phyloP scores from a whole-genome alignment of 2,888 invertebrate genomes.

The Polydesmus complanatus region DNA sequence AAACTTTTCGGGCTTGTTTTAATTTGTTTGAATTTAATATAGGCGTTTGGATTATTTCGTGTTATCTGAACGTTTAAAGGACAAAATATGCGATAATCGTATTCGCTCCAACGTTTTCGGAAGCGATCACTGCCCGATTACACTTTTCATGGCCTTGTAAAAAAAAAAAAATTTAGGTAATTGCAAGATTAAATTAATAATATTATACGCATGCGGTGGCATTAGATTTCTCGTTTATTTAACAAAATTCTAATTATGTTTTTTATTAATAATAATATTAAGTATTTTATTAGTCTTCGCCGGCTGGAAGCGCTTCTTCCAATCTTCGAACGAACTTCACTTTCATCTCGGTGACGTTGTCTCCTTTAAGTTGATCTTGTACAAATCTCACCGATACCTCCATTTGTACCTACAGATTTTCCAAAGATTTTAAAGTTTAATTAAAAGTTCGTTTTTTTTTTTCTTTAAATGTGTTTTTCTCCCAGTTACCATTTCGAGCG shows the following conservation, averaged over 20 bases:
- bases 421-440: neutral
- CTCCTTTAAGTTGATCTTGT: slow-evolving; percentile 88
- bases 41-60: slow-evolving; percentile 95
- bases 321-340: slow-evolving; percentile 87
- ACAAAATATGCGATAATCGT: slow-evolving; percentile 66
- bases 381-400: slow-evolving; percentile 91
- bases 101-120: slow-evolving; percentile 71
- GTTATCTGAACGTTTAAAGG: slow-evolving; percentile 60
- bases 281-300: slow-evolving; percentile 64
- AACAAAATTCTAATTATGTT: neutral
- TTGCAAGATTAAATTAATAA: neutral
- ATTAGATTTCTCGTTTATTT: neutral
- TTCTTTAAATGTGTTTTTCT: neutral
- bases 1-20: too few species aligned
- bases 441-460: neutral
- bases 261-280: neutral
- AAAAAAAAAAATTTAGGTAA: neutral
- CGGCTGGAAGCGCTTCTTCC: slow-evolving; percentile 95
- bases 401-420: slow-evolving; percentile 52
- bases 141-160: slow-evolving; percentile 52
- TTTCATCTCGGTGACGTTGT: slow-evolving; percentile 80
- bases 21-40: slow-evolving; percentile 24
- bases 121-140: slow-evolving; percentile 92
- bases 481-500: slow-evolving; percentile 78
- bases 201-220: neutral